Percentiles rank a stretch among this genome's conserved stretches.
Conservation (phyloP, 2,888 invertebrate genomes). For the Drosophila pseudotalamancana region DNA sequence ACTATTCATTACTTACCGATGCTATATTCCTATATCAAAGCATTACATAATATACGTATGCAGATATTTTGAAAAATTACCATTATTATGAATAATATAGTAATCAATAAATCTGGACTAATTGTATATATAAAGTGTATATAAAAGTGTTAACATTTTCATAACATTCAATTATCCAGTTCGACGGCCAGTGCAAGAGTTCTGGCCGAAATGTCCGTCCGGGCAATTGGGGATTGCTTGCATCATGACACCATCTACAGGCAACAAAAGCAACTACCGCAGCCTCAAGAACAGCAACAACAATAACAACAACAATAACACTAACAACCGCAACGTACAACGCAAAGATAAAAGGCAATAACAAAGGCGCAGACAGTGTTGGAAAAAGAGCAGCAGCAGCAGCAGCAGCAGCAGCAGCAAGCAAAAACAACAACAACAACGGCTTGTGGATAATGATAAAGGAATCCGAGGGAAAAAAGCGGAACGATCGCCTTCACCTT, state of each 20-base stretch:
- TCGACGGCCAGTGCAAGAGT: conserved; percentile 3
- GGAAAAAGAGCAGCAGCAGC: conserved; percentile 23
- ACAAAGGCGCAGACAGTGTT: conserved; percentile 22
- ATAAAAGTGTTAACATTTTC: conserved; percentile 16
- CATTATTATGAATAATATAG: neutral
- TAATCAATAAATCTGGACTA: neutral
- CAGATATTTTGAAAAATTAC: neutral
- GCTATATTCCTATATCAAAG: neutral
- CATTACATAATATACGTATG: neutral
- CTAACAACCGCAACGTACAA: conserved; percentile 32
- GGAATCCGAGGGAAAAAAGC: conserved; percentile 24
- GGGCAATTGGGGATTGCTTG: conserved; percentile 18
- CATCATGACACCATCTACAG: conserved; percentile 70
- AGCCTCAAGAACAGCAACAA: conserved; percentile 11
- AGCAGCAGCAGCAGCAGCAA: conserved; percentile 18
- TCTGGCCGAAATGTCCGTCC: neutral
- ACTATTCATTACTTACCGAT: too few species aligned
- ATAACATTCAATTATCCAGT: conserved; percentile 38
- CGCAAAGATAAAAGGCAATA: conserved; percentile 33
- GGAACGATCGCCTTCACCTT: conserved; percentile 42
- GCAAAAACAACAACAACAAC: conserved; percentile 5
- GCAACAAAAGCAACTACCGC: conserved; percentile 15
- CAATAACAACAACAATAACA: conserved; percentile 20
- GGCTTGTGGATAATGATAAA: conserved; percentile 16
- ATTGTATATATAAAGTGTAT: conserved; percentile 1